These are phyloP conservation scores for Kryptopterus vitreolus DNA, from an alignment of 2,797 vertebrate genomes.

Conservation along the genomic window DNA sequence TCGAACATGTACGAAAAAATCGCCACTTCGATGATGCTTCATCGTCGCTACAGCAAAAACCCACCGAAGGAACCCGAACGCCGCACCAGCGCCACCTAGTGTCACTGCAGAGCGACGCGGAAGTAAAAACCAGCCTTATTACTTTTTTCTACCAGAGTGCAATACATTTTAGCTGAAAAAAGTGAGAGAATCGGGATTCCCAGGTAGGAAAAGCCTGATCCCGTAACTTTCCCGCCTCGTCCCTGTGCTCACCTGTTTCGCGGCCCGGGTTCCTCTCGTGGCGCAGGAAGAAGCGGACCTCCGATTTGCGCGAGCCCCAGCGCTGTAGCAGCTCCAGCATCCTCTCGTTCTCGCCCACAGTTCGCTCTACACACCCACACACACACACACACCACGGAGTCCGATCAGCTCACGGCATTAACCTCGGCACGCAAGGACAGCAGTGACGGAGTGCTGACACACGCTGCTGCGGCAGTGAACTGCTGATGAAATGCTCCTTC, in stretches of 20 bases:
- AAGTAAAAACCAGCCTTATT: too few relatives aligned
- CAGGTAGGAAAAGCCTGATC: too few relatives aligned
- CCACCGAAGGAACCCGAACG: too few relatives aligned
- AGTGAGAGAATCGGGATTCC: too few relatives aligned
- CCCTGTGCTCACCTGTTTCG: conserved; percentile 76
- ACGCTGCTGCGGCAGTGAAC: conserved; percentile 18
- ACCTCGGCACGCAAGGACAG: conserved; percentile 2
- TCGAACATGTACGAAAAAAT: too few relatives aligned
- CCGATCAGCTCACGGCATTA: background rate
- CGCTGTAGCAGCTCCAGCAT: conserved; percentile 92
- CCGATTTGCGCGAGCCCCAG: conserved; percentile 84
- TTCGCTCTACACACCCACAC: conserved; percentile 77
- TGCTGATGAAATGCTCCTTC: conserved; percentile 29
- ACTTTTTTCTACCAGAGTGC: too few relatives aligned
- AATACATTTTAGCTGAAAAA: too few relatives aligned
- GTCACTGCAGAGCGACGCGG: too few relatives aligned
- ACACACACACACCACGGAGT: conserved; percentile 2
- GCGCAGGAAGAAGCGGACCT: conserved; percentile 93
- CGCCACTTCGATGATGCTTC: too few relatives aligned
- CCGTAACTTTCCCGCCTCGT: too few relatives aligned
- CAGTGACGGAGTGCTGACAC: conserved; percentile 33
- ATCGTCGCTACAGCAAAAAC: too few relatives aligned
- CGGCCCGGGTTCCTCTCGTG: conserved; percentile 81
- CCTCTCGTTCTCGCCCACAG: conserved; percentile 84
- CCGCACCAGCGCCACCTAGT: too few relatives aligned